Evolutionary conservation across 2,797 vertebrate genomes (phyloP), one percentile per base, ranked within the genome.

Genomic region (Champsocephalus esox): DNA sequence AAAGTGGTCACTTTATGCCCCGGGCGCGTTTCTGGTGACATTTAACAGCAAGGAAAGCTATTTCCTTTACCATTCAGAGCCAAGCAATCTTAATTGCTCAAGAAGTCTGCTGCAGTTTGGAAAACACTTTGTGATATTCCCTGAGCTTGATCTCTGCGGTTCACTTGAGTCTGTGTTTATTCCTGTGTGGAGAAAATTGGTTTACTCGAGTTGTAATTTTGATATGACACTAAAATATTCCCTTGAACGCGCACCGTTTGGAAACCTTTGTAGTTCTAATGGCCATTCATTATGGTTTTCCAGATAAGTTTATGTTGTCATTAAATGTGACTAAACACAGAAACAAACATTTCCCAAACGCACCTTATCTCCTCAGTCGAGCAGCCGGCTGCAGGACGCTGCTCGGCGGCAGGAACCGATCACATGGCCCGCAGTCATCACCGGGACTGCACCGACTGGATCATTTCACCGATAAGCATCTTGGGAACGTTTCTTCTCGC

Each of bases 1-100:
- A 88, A 93, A 93, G 87, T 85, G 83, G 88, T 92, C 84, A 93
- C 93, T 91, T 93, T 87, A 77, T 89, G 93, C 93, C 93, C 86
- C 85, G 70, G 93, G 94, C 94, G 88, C 90, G 87, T 87, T 94
- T 88, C 88, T 92, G 92, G 94, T 96, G 94, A 97, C 95, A 95
- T 96, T 96, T 93, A 94, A 90, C 96, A 96, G 96, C 94, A 89
- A 95, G 92, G 92, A 93, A 94, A 96, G 93, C 95, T 89, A 96
- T 97, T 96, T 96, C 95, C 96, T 96, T 90, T 87, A 91, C 86
- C 89, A 92, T 94, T 95, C 93, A 94, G 91, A 94, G 88, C 89
- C 95, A 95, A 95, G 92, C 91, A 93, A 81, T 92, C 93, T 93
- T 96, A 97, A 97, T 96, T 96, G 94, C 90, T 90, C 92, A 84